Base-by-base conservation (phyloP, 2,113 vertebrate species). In the Chlamydotis undulata region DNA sequence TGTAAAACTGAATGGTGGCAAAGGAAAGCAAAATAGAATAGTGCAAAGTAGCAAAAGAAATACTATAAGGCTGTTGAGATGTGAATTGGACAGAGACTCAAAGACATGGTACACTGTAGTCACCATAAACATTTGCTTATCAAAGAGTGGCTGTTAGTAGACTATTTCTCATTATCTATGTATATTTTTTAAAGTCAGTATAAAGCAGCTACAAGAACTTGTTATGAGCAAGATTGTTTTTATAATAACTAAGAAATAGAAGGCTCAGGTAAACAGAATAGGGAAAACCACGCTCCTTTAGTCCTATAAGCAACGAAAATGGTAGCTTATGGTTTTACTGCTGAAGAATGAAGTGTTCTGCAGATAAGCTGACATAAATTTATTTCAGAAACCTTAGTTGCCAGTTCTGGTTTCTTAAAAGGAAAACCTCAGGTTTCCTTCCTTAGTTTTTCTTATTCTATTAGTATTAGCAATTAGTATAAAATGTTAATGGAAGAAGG, bases 401-500 rank as follows among this genome's bases (percentile, higher is more conserved):
- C 41, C 56, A 11, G 5, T 90, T 82, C 43, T 52, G 31, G 56
- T 69, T 73, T 87, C 47, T 76, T 76, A 49, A 53, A 93, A 57
- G 19, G 33, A 85, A 91, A 94, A 64, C 5, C 4, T 87, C 1
- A 0, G 14, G 28, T 87, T 81, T 70, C 41, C 41, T 43, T 43
- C 41, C 41, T 43, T 43, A 43, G 41, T 43, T 43, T 43, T 43
- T 16, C 41, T 43, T 43, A 43, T 43, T 43, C 15, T 43, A 43
- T 43, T 43, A 43, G 41, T 43, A 68, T 55, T n/a, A 56, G 3
- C 1, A 3, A 25, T 64, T 87, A 56, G 33, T 45, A 41, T 33
- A 57, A 91, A 71, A 63, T 19, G 22, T 71, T 84, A 84, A 75
- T 71, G 70, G n/a, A 81, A 71, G 73, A 71, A 79, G 26, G n/a